Conservation (phyloP, 2,113 vertebrate species). For the Pluvianellus socialis region DNA sequence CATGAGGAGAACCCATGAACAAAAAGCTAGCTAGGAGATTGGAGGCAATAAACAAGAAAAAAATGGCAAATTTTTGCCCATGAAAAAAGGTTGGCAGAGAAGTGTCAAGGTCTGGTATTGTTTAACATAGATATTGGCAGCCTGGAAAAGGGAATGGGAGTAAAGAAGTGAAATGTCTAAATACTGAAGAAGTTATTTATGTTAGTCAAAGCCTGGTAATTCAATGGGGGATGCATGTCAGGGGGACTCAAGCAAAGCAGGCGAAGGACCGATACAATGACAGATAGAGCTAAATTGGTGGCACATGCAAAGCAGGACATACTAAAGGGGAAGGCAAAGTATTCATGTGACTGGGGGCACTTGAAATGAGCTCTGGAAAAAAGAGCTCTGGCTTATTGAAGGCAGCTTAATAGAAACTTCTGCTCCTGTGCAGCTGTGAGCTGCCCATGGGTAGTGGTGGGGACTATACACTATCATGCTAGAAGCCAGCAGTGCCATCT, state of each 20-base stretch:
- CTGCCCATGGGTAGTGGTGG: neutral
- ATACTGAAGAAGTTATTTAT: neutral
- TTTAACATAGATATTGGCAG: neutral
- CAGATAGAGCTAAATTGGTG: neutral
- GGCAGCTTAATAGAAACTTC: neutral
- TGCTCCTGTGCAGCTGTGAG: neutral
- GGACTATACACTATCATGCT: fast-evolving
- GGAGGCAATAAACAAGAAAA: neutral
- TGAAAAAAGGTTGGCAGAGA: neutral
- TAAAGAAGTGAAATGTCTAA: neutral
- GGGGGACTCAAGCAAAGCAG: neutral
- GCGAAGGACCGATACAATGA: neutral
- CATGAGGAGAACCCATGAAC: neutral
- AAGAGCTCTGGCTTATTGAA: neutral
- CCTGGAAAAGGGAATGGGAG: neutral
- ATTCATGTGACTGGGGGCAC: neutral
- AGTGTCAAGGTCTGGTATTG: neutral
- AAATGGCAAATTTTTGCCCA: neutral
- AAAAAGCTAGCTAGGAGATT: neutral
- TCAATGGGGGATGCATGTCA: neutral
- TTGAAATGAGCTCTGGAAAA: neutral
- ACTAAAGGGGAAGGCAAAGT: neutral
- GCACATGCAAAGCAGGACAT: neutral
- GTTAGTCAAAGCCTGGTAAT: neutral
- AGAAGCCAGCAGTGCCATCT: neutral